Percentiles rank a stretch among this genome's conserved stretches.
Evolutionary conservation across 2,888 invertebrate genomes (phyloP).

Genomic region (Phengaris alcon): DNA sequence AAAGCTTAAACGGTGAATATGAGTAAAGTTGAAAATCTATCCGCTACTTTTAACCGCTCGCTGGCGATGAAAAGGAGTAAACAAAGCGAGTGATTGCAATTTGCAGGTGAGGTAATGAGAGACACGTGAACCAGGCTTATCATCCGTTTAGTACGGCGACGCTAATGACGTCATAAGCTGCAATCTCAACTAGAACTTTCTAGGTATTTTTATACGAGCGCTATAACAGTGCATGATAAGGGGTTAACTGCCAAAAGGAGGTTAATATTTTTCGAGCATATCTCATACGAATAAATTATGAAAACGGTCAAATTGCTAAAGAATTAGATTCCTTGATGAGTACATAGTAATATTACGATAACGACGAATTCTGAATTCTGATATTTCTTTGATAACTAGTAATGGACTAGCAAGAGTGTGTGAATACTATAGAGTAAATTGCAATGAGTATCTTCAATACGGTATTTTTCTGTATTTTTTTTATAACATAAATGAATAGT

Average conservation of each 20-base stretch:
- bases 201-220: not conserved
- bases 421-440: too few relatives aligned
- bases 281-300: too few relatives aligned
- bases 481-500: too few relatives aligned
- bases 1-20: constrained; percentile 15
- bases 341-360: too few relatives aligned
- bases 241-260: not conserved
- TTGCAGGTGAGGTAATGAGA: constrained; percentile 29
- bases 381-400: too few relatives aligned
- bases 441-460: too few relatives aligned
- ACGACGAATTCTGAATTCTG: too few relatives aligned
- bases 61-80: constrained; percentile 15
- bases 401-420: too few relatives aligned
- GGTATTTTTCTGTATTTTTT: too few relatives aligned
- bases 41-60: constrained; percentile 9
- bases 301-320: too few relatives aligned
- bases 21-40: constrained; percentile 1
- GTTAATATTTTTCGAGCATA: not conserved
- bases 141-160: constrained; percentile 21
- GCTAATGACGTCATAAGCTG: constrained; percentile 16
- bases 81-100: constrained; percentile 29
- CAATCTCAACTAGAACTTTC: constrained; percentile 4
- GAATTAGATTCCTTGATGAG: too few relatives aligned
- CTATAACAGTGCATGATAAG: not conserved
- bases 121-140: constrained; percentile 26